A percentile compares a stretch with the other conserved stretches of the same genome.
Evolutionary conservation across 1,140 invertebrate species (phyloP).

Genomic region (Acromyrmex echinatior): DNA sequence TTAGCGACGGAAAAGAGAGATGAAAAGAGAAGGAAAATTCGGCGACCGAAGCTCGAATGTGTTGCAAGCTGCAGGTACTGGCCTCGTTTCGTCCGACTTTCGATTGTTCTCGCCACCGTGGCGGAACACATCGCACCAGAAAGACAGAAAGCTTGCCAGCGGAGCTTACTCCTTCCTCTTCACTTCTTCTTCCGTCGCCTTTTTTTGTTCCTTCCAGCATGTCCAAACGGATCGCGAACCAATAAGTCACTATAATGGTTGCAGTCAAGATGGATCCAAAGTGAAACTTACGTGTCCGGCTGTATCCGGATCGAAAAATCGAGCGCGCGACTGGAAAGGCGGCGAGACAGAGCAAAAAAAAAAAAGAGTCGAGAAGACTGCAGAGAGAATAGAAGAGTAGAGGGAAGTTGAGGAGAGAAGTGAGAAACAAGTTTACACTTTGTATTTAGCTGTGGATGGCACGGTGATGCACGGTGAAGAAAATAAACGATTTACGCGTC

Average conservation of each 20-base stretch:
- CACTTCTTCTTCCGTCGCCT: neutral
- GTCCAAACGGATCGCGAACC: constrained; percentile 72
- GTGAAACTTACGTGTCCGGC: constrained; percentile 67
- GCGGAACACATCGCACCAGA: constrained; percentile 48
- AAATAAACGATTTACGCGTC: constrained; percentile 73
- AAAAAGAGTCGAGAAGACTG: neutral
- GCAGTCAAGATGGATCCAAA: constrained; percentile 56
- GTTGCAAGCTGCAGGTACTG: constrained; percentile 58
- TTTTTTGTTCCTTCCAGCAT: constrained; percentile 51
- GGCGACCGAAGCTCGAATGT: constrained; percentile 57
- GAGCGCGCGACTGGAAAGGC: constrained; percentile 1
- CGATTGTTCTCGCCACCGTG: constrained; percentile 69
- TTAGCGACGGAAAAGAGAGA: constrained; percentile 19
- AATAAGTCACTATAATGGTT: constrained; percentile 72
- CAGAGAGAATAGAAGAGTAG: neutral
- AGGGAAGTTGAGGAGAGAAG: constrained; percentile 1
- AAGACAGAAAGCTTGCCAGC: constrained; percentile 68
- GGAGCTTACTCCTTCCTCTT: constrained; percentile 39
- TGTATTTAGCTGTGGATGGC: constrained; percentile 45
- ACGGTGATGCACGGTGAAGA: constrained; percentile 41
- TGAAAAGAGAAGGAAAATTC: constrained; percentile 63
- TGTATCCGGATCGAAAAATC: constrained; percentile 55
- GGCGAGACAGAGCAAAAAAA: constrained; percentile 6
- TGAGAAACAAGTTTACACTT: constrained; percentile 43
- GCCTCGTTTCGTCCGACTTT: constrained; percentile 74